Evolutionary conservation across 2,888 invertebrate genomes (phyloP), one percentile per base, ranked within the genome.

Genomic region (Drosophila hamatofila): DNA sequence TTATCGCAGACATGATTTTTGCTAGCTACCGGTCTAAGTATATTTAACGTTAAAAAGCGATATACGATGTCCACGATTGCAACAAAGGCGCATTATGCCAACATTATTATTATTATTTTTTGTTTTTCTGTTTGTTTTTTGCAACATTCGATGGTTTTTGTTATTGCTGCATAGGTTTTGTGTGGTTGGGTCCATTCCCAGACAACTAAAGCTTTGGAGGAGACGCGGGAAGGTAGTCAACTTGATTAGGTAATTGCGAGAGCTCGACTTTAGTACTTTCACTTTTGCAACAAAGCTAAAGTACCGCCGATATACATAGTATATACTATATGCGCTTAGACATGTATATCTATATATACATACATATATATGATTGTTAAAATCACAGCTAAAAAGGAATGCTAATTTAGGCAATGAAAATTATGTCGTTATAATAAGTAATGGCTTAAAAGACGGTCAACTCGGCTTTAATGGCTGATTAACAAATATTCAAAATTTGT

Each of bases 51-150:
- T 79, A 84, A 76, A 84, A 75, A 78, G 57, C 70, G 68, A 70
- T 73, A 67, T 55, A 49, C 35, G 68, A 44, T 57, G 67, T 70
- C 46, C 66, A 39, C 52, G 44, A 71, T 85, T 85, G 87, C 90
- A 84, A 84, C 83, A 84, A 90, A 90, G 78, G 81, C 62, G 69
- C 83, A 84, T 84, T 80, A 90, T 72, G 68, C 44, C 49, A 58
- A 68, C 63, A 58, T 73, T 81, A 69, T 67, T 65, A 74, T 80
- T 63, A 52, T 41, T 54, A 54, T 57, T 48, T 63, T 56, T 25
- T 54, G 9, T 37, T 35, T 37, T 25, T 37, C 16, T 54, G 37
- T 23, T 35, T 52, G 16, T 52, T 39, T 57, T 68, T 74, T 71
- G 65, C 65, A 76, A 68, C 59, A 59, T 78, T 65, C 42, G 48